Conservation (phyloP, 2,113 vertebrate species). For the Jacana jacana region DNA sequence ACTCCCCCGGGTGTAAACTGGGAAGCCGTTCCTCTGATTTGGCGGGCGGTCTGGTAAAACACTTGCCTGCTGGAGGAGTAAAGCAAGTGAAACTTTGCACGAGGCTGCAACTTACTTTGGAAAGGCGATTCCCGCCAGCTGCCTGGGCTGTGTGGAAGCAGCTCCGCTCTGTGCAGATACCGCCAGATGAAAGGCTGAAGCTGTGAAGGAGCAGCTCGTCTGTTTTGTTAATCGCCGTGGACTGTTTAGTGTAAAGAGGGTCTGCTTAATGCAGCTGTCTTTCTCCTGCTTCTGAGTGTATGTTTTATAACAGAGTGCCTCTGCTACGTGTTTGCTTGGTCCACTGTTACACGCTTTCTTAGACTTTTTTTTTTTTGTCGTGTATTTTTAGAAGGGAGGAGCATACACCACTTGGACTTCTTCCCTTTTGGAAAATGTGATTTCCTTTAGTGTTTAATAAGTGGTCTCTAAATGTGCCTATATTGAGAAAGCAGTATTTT, state of each 20-base stretch:
- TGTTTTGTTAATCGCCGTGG: neutral
- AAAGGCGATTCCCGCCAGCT: neutral
- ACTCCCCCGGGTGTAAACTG: accelerated
- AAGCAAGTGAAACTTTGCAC: neutral
- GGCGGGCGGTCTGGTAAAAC: accelerated
- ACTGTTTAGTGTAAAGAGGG: neutral
- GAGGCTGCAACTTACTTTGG: neutral
- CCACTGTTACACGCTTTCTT: neutral
- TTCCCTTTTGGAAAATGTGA: neutral
- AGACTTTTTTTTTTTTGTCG: accelerated
- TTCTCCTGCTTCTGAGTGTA: neutral
- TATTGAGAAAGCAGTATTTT: neutral
- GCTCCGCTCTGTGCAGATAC: neutral
- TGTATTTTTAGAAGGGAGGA: neutral
- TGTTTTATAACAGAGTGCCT: neutral
- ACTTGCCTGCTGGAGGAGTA: neutral
- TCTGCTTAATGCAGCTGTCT: neutral
- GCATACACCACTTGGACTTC: neutral
- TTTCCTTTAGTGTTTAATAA: neutral
- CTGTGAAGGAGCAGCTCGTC: neutral
- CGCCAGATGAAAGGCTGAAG: neutral
- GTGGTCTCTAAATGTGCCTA: neutral
- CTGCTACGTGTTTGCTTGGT: neutral
- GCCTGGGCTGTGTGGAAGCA: neutral
- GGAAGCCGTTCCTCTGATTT: neutral